These are phyloP conservation scores for Pantherophis guttatus DNA, from an alignment of 2,113 vertebrate species.

Conservation along the genomic window DNA sequence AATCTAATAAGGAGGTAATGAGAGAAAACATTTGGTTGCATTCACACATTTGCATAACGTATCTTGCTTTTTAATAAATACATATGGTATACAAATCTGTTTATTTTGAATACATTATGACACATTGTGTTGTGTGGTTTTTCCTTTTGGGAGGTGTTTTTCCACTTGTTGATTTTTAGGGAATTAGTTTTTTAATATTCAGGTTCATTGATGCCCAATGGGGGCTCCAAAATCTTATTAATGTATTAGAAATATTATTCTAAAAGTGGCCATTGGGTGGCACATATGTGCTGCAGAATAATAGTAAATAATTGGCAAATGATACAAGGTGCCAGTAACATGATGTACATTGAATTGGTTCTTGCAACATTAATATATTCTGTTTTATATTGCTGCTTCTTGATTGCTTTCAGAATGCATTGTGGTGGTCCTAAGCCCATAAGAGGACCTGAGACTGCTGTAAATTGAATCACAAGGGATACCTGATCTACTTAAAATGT, in stretches of 20 bases:
- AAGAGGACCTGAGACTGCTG: accelerated
- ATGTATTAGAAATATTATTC: background rate
- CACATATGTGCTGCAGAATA: constrained; percentile 41
- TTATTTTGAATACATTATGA: background rate
- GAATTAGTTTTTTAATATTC: background rate
- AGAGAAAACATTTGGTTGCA: background rate
- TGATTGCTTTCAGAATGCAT: background rate
- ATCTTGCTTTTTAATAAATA: background rate
- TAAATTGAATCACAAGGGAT: background rate
- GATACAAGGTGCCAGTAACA: background rate
- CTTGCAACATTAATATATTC: background rate
- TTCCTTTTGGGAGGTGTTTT: background rate
- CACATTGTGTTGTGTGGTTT: background rate
- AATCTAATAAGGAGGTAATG: background rate
- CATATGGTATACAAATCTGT: background rate
- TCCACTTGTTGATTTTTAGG: background rate
- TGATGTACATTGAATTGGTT: background rate
- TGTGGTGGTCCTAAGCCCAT: background rate
- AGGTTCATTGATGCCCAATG: background rate
- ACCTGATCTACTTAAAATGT: background rate
- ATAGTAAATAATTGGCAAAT: accelerated
- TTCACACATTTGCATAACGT: background rate
- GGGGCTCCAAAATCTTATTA: background rate
- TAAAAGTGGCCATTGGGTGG: constrained; percentile 45
- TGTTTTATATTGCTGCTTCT: background rate